Percentiles rank a stretch among this genome's conserved stretches.
Evolutionary conservation across 2,113 vertebrate species (phyloP).

Genomic region (Lepus timidus): DNA sequence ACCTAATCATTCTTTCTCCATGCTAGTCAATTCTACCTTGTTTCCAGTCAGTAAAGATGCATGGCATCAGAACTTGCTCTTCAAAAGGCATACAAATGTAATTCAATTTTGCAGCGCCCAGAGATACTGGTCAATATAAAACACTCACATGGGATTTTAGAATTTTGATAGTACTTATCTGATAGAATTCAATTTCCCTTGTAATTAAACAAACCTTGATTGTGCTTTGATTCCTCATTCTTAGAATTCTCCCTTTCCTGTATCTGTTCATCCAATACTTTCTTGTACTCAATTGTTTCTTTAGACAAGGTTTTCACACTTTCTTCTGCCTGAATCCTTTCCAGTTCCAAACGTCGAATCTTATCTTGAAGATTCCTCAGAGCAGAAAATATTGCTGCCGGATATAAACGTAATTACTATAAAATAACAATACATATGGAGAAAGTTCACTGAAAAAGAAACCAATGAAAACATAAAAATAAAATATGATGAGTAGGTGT

Average conservation of each 20-base stretch:
- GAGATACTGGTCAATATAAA: neutral
- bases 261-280: constrained; percentile 87
- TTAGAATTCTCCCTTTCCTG: constrained; percentile 83
- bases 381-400: constrained; percentile 94
- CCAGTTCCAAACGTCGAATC: constrained; percentile 91
- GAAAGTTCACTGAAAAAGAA: constrained; percentile 39
- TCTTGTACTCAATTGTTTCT: constrained; percentile 87
- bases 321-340: constrained; percentile 89
- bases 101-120: neutral
- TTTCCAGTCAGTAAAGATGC: neutral
- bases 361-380: constrained; percentile 92
- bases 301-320: constrained; percentile 88
- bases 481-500: neutral
- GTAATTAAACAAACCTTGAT: constrained; percentile 84
- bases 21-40: neutral
- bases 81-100: neutral
- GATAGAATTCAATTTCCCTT: neutral
- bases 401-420: constrained; percentile 49
- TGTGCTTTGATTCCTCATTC: constrained; percentile 85
- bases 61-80: neutral
- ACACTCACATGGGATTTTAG: neutral
- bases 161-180: constrained; percentile 9
- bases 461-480: neutral
- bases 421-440: neutral
- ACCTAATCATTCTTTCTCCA: neutral